Evolutionary conservation across 2,797 vertebrate genomes (phyloP).

Genomic region (Cottoperca gobio): DNA sequence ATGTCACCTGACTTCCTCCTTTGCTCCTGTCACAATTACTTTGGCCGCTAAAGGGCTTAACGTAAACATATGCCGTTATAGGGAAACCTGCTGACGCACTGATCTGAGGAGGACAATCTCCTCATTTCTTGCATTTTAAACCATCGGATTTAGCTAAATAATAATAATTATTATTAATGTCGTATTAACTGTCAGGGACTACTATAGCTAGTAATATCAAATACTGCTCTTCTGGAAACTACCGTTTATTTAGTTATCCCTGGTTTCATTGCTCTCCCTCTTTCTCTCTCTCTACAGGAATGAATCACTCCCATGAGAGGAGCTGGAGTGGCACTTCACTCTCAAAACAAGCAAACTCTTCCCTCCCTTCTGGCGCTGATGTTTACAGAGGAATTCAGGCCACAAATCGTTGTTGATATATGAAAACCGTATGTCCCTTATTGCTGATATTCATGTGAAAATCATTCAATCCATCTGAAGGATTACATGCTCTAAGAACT

Average conservation of each 20-base stretch:
- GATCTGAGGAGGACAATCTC: background rate
- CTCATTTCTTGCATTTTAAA: background rate
- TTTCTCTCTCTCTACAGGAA: slow-evolving; percentile 35
- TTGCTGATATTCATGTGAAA: slow-evolving; percentile 31
- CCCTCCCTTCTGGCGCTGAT: slow-evolving; percentile 39
- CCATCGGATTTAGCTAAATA: background rate
- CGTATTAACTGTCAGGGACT: background rate
- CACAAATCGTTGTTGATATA: slow-evolving; percentile 37
- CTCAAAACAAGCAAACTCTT: slow-evolving; percentile 59
- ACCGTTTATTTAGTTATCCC: background rate
- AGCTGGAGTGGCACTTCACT: slow-evolving; percentile 56
- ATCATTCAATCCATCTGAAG: slow-evolving; percentile 15
- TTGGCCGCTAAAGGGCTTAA: background rate
- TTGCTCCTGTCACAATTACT: background rate
- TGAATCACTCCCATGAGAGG: slow-evolving; percentile 64
- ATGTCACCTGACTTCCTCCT: no score
- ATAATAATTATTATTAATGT: background rate
- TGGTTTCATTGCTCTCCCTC: slow-evolving; percentile 17
- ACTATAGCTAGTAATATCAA: background rate
- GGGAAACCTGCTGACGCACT: background rate
- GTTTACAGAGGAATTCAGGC: slow-evolving; percentile 42
- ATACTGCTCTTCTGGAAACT: background rate
- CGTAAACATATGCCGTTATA: background rate
- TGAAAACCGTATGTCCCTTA: slow-evolving; percentile 34
- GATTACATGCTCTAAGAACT: slow-evolving; percentile 12